Base-by-base conservation (phyloP, 1,140 invertebrate species). In the Lepidotrigona ventralis region DNA sequence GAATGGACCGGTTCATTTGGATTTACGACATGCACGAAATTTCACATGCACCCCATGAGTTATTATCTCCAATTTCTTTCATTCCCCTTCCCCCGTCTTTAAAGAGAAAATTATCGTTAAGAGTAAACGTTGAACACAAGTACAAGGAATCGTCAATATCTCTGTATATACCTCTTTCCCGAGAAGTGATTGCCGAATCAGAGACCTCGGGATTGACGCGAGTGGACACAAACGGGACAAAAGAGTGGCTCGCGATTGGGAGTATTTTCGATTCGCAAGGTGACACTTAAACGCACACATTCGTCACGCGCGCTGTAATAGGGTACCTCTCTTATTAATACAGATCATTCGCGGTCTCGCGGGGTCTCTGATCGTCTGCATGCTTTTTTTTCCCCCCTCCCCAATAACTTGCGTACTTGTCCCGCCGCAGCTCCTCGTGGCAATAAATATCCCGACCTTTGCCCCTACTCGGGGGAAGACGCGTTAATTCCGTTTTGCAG, bases 101-200 rank as follows among this genome's bases (percentile, higher is more conserved):
- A 46, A 56, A 19, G 3, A 14, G 0, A 46, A 54, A 63, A 53
- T 70, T 71, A 51, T 46, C 56, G 14, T 54, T 73, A 79, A 79
- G 82, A 68, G 26, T 60, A 72, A 83, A 83, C n/a, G 51, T 33
- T 73, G 51, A 83, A 83, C 82, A 79, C 76, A 73, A 83, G 82
- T 83, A 83, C 82, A 83, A 83, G 82, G 66, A 56, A 73, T 79
- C 82, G 82, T 83, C 82, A 83, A 83, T 83, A 83, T 58, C 68
- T 58, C 68, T 83, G 82, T 83, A 83, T 79, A 83, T 79, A 79
- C 66, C 19, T 66, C 39, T 79, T 46, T 46, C 39, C 58, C 64
- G 54, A 26, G 51, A 46, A 26, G 54, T 39, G 29, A 29, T 29
- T 21, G 17, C 5, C n/a, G n/a, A 19, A 26, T 72, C 68, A 70